Conservation (phyloP, 2,888 invertebrate genomes). For the Hymenopus coronatus region DNA sequence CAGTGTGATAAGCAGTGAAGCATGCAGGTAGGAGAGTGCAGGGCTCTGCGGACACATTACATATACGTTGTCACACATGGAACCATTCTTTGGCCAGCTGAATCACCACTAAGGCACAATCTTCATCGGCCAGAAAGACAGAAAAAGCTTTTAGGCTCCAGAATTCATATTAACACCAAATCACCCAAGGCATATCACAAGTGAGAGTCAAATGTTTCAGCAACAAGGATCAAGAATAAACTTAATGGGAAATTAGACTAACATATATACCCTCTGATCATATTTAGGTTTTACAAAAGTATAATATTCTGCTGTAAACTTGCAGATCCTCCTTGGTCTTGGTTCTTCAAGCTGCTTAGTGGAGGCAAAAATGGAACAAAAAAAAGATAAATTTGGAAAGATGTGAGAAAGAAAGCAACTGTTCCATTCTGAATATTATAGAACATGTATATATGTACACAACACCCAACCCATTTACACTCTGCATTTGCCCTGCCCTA, state of each 20-base stretch:
- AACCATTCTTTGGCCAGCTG: constrained; percentile 25
- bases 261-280: neutral
- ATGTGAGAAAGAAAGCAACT: neutral
- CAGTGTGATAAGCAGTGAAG: constrained; percentile 33
- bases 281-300: neutral
- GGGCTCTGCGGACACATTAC: constrained; percentile 17
- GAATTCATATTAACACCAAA: constrained; percentile 21
- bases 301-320: constrained; percentile 5
- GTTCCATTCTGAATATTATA: neutral
- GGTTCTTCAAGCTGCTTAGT: neutral
- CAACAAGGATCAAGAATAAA: constrained; percentile 14
- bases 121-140: constrained; percentile 32
- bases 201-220: constrained; percentile 27
- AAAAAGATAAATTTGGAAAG: neutral
- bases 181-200: constrained; percentile 27
- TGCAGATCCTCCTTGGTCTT: constrained; percentile 14
- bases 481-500: neutral
- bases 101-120: constrained; percentile 35
- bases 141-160: constrained; percentile 21
- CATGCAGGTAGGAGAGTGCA: constrained; percentile 33
- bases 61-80: neutral
- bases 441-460: neutral
- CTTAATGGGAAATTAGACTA: neutral
- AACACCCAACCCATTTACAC: neutral
- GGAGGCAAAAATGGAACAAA: neutral